A percentile compares a stretch with the other conserved stretches of the same genome.
phyloP scores from a whole-genome alignment of 2,797 vertebrate species.

The Hoplostethus atlanticus region DNA sequence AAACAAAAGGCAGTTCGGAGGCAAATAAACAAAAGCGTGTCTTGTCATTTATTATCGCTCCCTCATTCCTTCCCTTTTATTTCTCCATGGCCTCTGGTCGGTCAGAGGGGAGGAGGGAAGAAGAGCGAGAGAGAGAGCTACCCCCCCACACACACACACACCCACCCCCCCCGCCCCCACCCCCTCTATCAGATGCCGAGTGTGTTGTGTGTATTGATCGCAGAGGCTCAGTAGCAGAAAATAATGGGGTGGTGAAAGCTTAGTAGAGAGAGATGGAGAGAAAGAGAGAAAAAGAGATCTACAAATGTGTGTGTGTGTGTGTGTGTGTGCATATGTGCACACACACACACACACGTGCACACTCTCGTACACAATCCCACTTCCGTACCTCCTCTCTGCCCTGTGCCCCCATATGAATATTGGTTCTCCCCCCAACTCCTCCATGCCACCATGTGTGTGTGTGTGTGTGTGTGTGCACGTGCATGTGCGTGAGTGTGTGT shows the following conservation, averaged over 20 bases:
- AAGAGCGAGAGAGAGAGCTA: neutral
- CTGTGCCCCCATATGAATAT: constrained; percentile 88
- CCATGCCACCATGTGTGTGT: constrained; percentile 85
- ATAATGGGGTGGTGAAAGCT: constrained; percentile 87
- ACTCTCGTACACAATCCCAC: constrained; percentile 42
- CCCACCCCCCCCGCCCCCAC: constrained; percentile 21
- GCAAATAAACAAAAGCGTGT: constrained; percentile 56
- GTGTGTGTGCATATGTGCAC: neutral
- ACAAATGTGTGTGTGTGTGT: constrained; percentile 32
- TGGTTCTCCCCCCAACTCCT: constrained; percentile 90
- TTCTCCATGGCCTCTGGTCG: constrained; percentile 49
- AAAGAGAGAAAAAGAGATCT: constrained; percentile 86
- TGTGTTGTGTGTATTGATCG: constrained; percentile 91
- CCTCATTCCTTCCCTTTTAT: constrained; percentile 49
- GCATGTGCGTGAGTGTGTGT: constrained; percentile 46
- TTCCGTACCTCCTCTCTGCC: constrained; percentile 55
- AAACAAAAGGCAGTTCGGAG: constrained; percentile 58
- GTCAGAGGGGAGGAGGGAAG: constrained; percentile 8
- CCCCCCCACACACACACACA: constrained; percentile 22
- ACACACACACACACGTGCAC: constrained; percentile 30
- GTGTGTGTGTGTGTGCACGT: constrained; percentile 32
- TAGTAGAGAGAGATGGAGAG: constrained; percentile 75
- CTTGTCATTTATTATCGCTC: constrained; percentile 56
- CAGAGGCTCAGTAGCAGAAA: constrained; percentile 89
- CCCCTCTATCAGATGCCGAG: constrained; percentile 81